These are phyloP conservation scores for Poecile atricapillus DNA, from an alignment of 2,113 vertebrate genomes.

Conservation along the genomic window DNA sequence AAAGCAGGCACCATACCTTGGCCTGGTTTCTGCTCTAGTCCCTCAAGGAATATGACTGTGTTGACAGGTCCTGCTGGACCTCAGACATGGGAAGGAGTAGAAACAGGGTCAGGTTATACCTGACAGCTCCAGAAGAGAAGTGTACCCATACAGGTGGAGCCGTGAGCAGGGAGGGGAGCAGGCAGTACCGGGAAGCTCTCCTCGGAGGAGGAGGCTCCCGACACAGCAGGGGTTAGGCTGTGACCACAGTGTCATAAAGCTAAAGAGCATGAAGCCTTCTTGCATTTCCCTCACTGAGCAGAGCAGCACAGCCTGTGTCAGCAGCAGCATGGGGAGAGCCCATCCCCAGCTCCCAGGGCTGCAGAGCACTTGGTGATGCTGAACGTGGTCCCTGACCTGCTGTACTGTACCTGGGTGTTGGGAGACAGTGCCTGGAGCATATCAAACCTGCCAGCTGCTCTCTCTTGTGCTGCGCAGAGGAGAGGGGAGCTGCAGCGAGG, in stretches of 20 bases:
- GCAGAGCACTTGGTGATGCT: not conserved
- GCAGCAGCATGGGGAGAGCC: not conserved
- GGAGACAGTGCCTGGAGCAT: not conserved
- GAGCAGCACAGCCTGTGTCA: not conserved
- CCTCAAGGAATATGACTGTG: not conserved
- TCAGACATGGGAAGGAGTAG: not conserved
- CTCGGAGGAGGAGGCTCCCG: not conserved
- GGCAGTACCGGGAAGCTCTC: not conserved
- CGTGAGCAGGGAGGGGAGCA: not conserved
- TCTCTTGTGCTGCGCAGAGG: not conserved
- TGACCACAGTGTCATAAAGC: not conserved
- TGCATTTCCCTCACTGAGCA: not conserved
- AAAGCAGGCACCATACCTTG: not conserved
- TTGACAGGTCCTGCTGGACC: not conserved
- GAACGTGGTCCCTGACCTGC: not conserved
- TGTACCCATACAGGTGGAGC: fast-evolving
- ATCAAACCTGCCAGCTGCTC: not conserved
- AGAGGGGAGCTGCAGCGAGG: fast-evolving
- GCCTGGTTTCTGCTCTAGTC: not conserved
- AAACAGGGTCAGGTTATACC: not conserved
- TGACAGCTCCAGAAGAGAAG: not conserved
- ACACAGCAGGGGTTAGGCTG: not conserved
- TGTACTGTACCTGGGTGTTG: not conserved
- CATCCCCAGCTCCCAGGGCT: not conserved
- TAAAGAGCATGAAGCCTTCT: not conserved